phyloP scores from a whole-genome alignment of 2,113 vertebrate species.

The Pardalotus punctatus region DNA sequence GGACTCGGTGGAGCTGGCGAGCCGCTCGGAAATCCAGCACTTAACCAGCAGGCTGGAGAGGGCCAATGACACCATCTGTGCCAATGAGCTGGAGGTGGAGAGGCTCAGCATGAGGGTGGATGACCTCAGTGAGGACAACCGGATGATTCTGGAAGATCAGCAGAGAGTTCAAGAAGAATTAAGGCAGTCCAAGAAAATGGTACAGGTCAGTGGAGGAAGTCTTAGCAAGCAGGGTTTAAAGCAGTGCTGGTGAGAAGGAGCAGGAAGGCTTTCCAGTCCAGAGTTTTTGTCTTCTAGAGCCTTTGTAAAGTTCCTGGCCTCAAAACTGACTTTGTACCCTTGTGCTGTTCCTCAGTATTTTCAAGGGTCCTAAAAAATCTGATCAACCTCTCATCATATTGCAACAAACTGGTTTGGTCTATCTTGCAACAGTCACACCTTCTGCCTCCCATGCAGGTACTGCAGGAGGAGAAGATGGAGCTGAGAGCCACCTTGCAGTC shows the following conservation, averaged over 20 bases:
- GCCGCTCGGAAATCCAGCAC: constrained; percentile 78
- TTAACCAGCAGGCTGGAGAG: constrained; percentile 79
- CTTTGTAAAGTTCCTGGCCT: background rate
- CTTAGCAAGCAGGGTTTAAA: background rate
- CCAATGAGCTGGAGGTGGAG: constrained; percentile 84
- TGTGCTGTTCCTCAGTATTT: background rate
- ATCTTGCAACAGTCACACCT: background rate
- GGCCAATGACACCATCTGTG: constrained; percentile 78
- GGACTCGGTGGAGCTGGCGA: constrained; percentile 78
- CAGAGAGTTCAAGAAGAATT: constrained; percentile 74
- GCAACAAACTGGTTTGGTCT: background rate
- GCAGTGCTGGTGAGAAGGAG: background rate
- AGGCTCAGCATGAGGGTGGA: constrained; percentile 76
- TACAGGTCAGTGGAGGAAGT: constrained; percentile 72
- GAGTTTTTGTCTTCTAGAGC: background rate
- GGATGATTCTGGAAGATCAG: constrained; percentile 63
- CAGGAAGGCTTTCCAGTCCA: background rate
- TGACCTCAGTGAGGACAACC: constrained; percentile 66
- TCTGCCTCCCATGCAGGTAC: constrained; percentile 59
- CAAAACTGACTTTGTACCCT: background rate
- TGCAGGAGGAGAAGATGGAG: constrained; percentile 80
- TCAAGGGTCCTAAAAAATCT: background rate
- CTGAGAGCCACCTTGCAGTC: constrained; percentile 75
- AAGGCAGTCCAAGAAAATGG: constrained; percentile 74
- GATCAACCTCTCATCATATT: background rate